Evolutionary conservation across 1,140 invertebrate genomes (phyloP).

Genomic region (Chionoecetes opilio): DNA sequence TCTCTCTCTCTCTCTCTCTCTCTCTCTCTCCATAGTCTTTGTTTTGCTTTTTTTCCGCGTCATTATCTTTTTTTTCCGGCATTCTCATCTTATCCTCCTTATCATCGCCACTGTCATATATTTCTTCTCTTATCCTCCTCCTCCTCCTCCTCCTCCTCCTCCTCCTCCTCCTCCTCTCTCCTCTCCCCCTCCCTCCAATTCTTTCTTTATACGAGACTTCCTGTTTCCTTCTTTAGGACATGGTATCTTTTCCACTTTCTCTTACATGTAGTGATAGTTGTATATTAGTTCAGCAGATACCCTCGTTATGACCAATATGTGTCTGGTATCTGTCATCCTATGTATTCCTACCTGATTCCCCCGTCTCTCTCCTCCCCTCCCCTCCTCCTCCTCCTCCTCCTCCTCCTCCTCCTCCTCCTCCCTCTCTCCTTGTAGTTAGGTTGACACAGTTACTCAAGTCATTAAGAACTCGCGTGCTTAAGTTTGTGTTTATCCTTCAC

Average conservation of each 20-base stretch:
- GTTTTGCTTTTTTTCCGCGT: background rate
- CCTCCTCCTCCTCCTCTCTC: background rate
- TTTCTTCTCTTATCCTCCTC: no score
- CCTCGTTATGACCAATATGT: no score
- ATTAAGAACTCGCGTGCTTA: background rate
- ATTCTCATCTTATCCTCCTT: background rate
- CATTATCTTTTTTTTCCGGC: background rate
- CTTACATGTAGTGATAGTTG: no score
- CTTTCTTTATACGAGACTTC: no score
- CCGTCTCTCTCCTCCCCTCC: background rate
- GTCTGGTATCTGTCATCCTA: no score
- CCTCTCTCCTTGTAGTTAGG: background rate
- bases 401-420: slow-evolving; percentile 1
- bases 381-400: no score
- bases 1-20: slow-evolving; percentile 27
- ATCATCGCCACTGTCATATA: no score
- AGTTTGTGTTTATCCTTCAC: background rate
- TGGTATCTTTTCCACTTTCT: no score
- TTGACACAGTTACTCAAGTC: background rate
- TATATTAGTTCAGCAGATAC: no score
- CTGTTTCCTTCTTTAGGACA: no score
- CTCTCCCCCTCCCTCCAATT: background rate
- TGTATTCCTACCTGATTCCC: no score
- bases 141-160: background rate
- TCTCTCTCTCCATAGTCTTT: slow-evolving; percentile 13